These are phyloP conservation scores for Dynastes maya DNA, from an alignment of 2,888 invertebrate species.

Conservation along the genomic window DNA sequence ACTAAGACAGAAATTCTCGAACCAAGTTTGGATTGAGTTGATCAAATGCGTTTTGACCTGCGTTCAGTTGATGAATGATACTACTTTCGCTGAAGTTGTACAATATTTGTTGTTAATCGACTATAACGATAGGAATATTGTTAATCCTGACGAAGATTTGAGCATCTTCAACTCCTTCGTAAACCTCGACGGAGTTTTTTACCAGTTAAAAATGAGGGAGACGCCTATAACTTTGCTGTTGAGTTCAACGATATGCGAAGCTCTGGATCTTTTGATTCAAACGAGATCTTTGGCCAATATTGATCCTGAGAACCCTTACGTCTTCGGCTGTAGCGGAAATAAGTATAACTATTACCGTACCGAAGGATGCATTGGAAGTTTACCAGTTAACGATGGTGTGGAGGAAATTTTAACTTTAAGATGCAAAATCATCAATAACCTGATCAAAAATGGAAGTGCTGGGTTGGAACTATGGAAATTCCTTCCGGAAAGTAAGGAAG, in stretches of 20 bases:
- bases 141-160: background rate
- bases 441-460: constrained; percentile 19
- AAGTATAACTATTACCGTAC: constrained; percentile 31
- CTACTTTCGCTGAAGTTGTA: constrained; percentile 24
- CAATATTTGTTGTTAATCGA: constrained; percentile 27
- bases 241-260: constrained; percentile 8
- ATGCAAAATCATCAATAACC: constrained; percentile 19
- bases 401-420: constrained; percentile 19
- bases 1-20: constrained; percentile 9
- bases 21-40: constrained; percentile 30
- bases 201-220: constrained; percentile 4
- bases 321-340: constrained; percentile 37
- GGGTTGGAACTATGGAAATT: constrained; percentile 23
- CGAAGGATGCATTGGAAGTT: constrained; percentile 34
- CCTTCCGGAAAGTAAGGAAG: constrained; percentile 14
- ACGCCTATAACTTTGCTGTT: constrained; percentile 21
- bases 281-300: constrained; percentile 11
- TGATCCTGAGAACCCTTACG: constrained; percentile 26
- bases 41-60: constrained; percentile 36
- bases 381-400: constrained; percentile 20
- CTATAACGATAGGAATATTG: background rate
- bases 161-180: background rate
- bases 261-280: constrained; percentile 22
- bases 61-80: constrained; percentile 27
- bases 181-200: background rate